A percentile compares a stretch with the other conserved stretches of the same genome.
Conservation (phyloP, 1,140 invertebrate genomes). For the Vanessa atalanta region DNA sequence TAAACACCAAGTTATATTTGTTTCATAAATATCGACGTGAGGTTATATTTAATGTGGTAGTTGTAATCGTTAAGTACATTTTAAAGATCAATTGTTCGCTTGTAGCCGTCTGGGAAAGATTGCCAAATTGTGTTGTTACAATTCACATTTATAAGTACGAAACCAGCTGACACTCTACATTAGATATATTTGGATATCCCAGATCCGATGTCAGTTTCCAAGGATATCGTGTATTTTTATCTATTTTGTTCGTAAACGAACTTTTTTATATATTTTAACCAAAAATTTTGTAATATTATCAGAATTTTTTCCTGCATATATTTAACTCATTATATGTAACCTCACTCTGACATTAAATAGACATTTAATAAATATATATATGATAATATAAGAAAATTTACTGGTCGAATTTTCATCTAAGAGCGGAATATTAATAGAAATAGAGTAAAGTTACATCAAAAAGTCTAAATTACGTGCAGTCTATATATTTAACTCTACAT, state of each 20-base stretch:
- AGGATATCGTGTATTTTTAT: too few species aligned
- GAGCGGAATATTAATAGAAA: conserved; percentile 40
- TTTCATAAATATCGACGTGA: background rate
- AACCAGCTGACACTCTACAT: conserved; percentile 3
- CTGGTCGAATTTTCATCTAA: conserved; percentile 3
- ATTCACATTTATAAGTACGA: background rate
- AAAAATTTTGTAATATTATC: too few species aligned
- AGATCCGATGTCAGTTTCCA: background rate
- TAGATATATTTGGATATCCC: conserved; percentile 4
- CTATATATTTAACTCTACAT: conserved; percentile 43
- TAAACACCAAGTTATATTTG: conserved; percentile 5
- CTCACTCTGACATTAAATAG: background rate
- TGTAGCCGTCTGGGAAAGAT: background rate
- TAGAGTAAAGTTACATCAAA: conserved; percentile 53
- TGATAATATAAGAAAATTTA: background rate
- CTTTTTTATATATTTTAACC: too few species aligned
- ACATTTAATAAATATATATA: background rate
- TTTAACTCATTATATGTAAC: background rate
- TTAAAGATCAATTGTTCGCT: conserved; percentile 4
- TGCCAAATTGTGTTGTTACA: background rate
- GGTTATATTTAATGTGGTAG: background rate
- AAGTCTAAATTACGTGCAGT: conserved; percentile 50
- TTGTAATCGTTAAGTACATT: background rate
- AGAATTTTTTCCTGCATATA: background rate
- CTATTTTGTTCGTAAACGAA: too few species aligned